Base-by-base conservation (phyloP, 2,888 invertebrate genomes). In the Druceiella hillmani region DNA sequence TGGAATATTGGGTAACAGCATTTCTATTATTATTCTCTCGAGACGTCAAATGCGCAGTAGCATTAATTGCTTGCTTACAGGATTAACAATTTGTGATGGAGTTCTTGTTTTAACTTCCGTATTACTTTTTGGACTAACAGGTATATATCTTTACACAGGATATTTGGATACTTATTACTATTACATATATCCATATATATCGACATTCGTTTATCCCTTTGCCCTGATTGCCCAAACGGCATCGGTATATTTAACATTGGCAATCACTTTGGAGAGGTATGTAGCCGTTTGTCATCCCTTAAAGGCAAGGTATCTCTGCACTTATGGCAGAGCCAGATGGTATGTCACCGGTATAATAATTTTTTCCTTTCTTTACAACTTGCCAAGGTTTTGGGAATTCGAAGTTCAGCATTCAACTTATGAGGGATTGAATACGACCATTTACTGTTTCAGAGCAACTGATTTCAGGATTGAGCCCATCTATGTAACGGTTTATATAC, bases 1-100 rank as follows among this genome's bases (percentile, higher is more conserved):
- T 52, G 90, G 89, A 5, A 76, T 89, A 11, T 66, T 87, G 17
- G 90, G 89, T 22, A 90, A 89, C 56, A 69, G 83, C 22, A 79
- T 90, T 39, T 84, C 88, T 3, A 85, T 87, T 73, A 81, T 89
- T 40, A 87, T 88, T 40, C 62, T 88, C 30, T 85, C 86, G 16
- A 74, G 87, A 43, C 87, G 88, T 1, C 82, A 89, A 58, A 90
- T 91, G 90, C 76, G 84, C 46, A 87, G 87, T 26, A 88, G 89
- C 50, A 91, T 90, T 50, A 91, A 91, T 57, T 86, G 87, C 57
- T 74, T 90, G 49, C 70, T 92, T 35, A 87, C 88, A 41, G 88
- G 87, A 0, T 66, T 92, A 50, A 90, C 91, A 4, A 74, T 86
- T 50, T 88, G 87, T 56, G 92, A 92, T 64, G 87, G 85, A 2